phyloP scores from a whole-genome alignment of 2,797 vertebrate genomes.

The Notolabrus celidotus region DNA sequence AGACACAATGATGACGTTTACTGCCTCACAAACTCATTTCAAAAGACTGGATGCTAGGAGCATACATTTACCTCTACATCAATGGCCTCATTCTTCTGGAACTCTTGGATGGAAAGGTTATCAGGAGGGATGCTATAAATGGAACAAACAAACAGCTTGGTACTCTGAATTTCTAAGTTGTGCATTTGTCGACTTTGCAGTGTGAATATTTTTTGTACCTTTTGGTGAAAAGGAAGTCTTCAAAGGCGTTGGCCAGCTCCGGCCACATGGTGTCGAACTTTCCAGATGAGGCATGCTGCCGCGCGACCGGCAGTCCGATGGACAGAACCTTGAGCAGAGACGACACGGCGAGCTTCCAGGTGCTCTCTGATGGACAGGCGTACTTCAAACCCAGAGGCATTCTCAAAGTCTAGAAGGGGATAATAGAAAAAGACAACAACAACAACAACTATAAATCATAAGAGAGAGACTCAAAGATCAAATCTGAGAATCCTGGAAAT shows the following conservation, averaged over 20 bases:
- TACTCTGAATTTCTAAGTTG: not conserved
- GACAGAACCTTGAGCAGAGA: slow-evolving; percentile 96
- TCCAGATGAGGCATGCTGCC: slow-evolving; percentile 95
- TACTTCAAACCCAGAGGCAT: slow-evolving; percentile 97
- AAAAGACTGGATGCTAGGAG: not conserved
- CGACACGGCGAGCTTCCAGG: slow-evolving; percentile 96
- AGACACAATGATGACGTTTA: not conserved
- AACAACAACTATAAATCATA: not conserved
- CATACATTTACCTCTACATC: slow-evolving; percentile 92
- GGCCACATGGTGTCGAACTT: slow-evolving; percentile 99
- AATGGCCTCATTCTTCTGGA: slow-evolving; percentile 97
- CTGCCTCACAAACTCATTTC: not conserved
- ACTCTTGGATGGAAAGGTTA: slow-evolving; percentile 99
- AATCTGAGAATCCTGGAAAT: not conserved
- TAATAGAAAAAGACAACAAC: not conserved
- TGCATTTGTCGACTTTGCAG: not conserved
- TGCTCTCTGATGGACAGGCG: slow-evolving; percentile 97
- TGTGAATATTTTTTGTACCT: slow-evolving; percentile 85
- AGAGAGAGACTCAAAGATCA: slow-evolving; percentile 16
- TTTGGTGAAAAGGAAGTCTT: slow-evolving; percentile 99
- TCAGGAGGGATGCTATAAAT: slow-evolving; percentile 92
- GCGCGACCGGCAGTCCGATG: slow-evolving; percentile 96
- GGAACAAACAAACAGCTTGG: not conserved
- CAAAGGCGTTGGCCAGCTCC: slow-evolving; percentile 94
- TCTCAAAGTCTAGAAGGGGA: slow-evolving; percentile 88